A percentile compares a stretch with the other conserved stretches of the same genome.
phyloP scores from a whole-genome alignment of 2,888 invertebrate genomes.

The Eilema griseolum region DNA sequence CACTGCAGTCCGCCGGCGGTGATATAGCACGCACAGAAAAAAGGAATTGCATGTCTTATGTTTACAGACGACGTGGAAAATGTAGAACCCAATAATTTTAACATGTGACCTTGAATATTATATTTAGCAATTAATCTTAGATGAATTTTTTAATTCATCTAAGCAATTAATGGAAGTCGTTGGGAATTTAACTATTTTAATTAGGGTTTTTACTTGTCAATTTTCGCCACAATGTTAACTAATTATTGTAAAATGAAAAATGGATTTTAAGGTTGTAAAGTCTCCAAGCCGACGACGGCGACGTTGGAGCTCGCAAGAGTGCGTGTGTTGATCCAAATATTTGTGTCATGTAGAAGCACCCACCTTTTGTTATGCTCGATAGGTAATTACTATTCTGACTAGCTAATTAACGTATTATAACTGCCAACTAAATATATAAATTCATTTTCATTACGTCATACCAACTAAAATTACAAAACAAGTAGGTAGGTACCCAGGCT shows the following conservation, averaged over 20 bases:
- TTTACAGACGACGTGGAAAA: no score
- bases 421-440: background rate
- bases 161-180: background rate
- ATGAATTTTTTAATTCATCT: no score
- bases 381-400: background rate
- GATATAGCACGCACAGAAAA: no score
- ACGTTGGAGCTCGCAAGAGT: no score
- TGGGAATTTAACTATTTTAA: background rate
- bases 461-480: background rate
- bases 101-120: background rate
- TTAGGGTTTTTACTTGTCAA: background rate
- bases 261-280: no score
- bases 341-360: background rate
- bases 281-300: no score
- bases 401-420: background rate
- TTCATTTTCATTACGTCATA: background rate
- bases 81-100: background rate
- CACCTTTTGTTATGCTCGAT: background rate
- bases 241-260: no score
- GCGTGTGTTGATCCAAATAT: background rate
- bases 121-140: background rate
- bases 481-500: background rate
- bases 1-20: no score
- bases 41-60: no score
- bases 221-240: no score